Evolutionary conservation across 2,113 vertebrate species (phyloP).

Genomic region (Cygnus atratus): DNA sequence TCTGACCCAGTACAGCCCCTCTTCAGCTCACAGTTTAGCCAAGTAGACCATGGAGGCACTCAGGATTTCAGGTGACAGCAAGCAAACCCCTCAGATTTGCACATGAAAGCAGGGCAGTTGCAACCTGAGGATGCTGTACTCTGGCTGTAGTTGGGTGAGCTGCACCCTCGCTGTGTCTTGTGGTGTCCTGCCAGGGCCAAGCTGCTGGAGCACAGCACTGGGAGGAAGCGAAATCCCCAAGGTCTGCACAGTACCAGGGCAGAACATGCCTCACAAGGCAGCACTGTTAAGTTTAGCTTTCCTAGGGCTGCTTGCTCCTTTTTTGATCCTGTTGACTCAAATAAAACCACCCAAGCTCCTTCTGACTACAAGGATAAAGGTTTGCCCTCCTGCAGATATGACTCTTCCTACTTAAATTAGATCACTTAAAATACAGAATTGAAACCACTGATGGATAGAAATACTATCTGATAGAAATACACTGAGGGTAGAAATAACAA

Average conservation of each 20-base stretch:
- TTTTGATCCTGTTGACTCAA: background rate
- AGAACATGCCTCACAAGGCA: background rate
- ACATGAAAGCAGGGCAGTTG: background rate
- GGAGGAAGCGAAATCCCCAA: background rate
- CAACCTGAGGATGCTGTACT: background rate
- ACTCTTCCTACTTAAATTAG: background rate
- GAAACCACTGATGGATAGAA: background rate
- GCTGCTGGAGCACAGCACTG: background rate
- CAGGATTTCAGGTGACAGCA: background rate
- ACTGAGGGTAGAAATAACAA: background rate
- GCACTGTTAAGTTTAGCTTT: background rate
- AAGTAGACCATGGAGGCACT: background rate
- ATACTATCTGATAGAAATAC: too few species aligned
- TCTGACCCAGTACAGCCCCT: background rate
- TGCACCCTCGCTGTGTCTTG: accelerated
- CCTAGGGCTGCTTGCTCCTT: background rate
- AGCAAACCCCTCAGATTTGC: background rate
- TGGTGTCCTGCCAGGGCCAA: background rate
- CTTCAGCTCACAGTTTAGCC: background rate
- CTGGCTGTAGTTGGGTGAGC: background rate
- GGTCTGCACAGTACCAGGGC: background rate
- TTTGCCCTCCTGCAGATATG: background rate
- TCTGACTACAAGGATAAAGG: background rate
- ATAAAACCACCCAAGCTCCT: background rate
- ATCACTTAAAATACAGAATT: background rate